Conservation (phyloP, 2,888 invertebrate genomes). For the Leptinotarsa rubiginosa region DNA sequence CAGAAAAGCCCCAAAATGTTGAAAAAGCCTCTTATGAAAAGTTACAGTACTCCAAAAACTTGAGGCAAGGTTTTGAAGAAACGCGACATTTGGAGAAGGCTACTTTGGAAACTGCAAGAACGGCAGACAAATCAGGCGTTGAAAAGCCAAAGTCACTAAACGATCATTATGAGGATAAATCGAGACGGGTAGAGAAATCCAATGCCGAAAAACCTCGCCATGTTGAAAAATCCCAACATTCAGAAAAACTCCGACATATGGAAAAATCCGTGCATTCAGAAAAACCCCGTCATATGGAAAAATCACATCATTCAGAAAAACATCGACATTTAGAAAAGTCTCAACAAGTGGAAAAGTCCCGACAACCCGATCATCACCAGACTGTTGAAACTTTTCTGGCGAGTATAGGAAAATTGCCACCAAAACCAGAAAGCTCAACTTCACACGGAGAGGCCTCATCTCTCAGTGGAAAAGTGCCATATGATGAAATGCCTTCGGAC, state of each 20-base stretch:
- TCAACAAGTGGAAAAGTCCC: background rate
- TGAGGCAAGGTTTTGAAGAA: background rate
- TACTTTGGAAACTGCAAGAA: background rate
- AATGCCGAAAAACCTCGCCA: background rate
- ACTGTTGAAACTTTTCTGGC: background rate
- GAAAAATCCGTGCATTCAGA: background rate
- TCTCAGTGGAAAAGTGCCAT: background rate
- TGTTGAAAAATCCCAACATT: background rate
- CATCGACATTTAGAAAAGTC: constrained; percentile 5
- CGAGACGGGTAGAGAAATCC: background rate
- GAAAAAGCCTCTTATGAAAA: background rate
- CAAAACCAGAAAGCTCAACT: background rate
- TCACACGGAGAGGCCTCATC: background rate
- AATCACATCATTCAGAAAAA: constrained; percentile 1
- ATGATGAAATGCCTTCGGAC: constrained; percentile 7
- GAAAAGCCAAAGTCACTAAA: background rate
- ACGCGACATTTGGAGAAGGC: background rate
- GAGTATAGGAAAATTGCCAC: background rate
- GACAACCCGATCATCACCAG: background rate
- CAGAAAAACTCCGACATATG: background rate
- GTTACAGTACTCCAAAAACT: background rate
- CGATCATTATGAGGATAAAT: background rate
- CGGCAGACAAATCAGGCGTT: background rate
- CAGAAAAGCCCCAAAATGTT: background rate
- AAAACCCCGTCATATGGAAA: background rate